phyloP scores from a whole-genome alignment of 2,113 vertebrate species.

The Eleginops maclovinus region DNA sequence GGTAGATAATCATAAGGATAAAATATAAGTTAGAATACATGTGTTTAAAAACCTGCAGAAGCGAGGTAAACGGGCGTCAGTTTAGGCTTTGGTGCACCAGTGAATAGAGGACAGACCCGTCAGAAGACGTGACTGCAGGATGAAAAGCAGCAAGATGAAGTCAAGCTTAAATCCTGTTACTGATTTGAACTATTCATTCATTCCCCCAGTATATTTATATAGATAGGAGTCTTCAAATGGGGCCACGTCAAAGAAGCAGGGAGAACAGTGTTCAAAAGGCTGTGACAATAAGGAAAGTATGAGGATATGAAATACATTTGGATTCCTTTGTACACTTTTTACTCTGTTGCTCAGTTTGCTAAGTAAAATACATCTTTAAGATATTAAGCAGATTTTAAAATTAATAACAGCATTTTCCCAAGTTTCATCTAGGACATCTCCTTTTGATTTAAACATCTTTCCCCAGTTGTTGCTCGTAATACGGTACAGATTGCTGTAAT shows the following conservation, averaged over 20 bases:
- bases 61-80: not conserved
- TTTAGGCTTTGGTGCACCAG: conserved; percentile 36
- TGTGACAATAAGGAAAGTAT: conserved; percentile 68
- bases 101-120: conserved; percentile 61
- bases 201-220: conserved; percentile 36
- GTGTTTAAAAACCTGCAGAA: conserved; percentile 4
- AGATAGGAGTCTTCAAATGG: conserved; percentile 71
- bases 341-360: conserved; percentile 68
- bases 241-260: conserved; percentile 68
- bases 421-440: conserved; percentile 68
- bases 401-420: conserved; percentile 67
- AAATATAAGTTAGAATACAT: not conserved
- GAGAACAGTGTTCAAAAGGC: conserved; percentile 69
- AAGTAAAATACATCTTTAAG: conserved; percentile 75
- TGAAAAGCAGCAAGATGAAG: conserved; percentile 66
- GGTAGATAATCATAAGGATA: not conserved
- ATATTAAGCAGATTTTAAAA: conserved; percentile 78
- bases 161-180: conserved; percentile 70
- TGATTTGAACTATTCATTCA: conserved; percentile 76
- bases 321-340: conserved; percentile 49
- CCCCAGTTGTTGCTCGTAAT: conserved; percentile 66
- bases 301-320: conserved; percentile 67
- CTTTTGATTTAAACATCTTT: conserved; percentile 76
- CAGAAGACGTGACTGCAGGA: conserved; percentile 57
- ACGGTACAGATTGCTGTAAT: conserved; percentile 60